phyloP scores from a whole-genome alignment of 2,888 invertebrate species.

The Aelia acuminata region DNA sequence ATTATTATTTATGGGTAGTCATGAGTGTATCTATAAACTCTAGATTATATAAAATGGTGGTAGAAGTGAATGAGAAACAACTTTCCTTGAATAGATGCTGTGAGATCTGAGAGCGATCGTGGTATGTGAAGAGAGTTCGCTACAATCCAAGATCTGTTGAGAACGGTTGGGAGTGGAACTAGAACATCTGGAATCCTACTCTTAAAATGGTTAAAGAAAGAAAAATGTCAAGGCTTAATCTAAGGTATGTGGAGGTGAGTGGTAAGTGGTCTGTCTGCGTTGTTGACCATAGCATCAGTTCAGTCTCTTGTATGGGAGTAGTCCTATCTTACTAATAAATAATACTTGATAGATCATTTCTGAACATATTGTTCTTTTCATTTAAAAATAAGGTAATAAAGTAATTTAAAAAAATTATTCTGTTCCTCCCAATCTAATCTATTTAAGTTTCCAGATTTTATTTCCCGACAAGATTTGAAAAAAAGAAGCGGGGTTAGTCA shows the following conservation, averaged over 20 bases:
- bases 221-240: slow-evolving; percentile 31
- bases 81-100: not conserved
- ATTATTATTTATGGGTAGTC: no score
- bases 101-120: not conserved
- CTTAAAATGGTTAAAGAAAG: slow-evolving; percentile 41
- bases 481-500: no score
- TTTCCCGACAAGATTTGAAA: no score
- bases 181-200: slow-evolving; percentile 21
- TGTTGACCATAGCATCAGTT: not conserved
- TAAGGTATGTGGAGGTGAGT: slow-evolving; percentile 33
- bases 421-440: no score
- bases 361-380: no score
- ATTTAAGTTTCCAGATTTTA: no score
- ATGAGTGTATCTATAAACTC: no score
- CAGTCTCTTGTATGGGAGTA: not conserved
- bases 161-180: not conserved
- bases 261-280: not conserved
- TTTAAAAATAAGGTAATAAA: no score
- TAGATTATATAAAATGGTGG: no score
- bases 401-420: no score
- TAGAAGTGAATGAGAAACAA: no score
- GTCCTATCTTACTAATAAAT: not conserved
- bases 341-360: not conserved
- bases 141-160: not conserved
- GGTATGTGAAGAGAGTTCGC: not conserved